These are phyloP conservation scores for Drosophila kambysellisi DNA, from an alignment of 2,888 invertebrate species.

Conservation along the genomic window DNA sequence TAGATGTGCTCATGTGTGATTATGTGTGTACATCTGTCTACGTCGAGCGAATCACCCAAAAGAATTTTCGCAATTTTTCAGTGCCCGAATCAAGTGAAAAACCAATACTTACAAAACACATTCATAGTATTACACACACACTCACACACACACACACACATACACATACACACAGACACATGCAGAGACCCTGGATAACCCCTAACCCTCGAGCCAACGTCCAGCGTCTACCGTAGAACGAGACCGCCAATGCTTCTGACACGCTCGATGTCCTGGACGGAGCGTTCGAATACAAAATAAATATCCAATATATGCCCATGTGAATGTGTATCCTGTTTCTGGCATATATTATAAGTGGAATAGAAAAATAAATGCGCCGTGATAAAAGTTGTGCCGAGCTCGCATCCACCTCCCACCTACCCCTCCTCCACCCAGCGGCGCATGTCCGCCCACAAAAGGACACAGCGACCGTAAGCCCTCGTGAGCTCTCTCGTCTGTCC, in stretches of 20 bases:
- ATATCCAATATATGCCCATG: slow-evolving; percentile 80
- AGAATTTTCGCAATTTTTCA: slow-evolving; percentile 80
- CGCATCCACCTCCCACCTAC: slow-evolving; percentile 25
- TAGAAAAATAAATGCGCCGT: slow-evolving; percentile 83
- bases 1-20: slow-evolving; percentile 4
- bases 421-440: slow-evolving; percentile 33
- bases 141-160: slow-evolving; percentile 16
- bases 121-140: slow-evolving; percentile 21
- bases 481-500: slow-evolving; percentile 59
- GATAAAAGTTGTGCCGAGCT: slow-evolving; percentile 75
- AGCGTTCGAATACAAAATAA: slow-evolving; percentile 81
- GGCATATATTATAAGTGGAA: slow-evolving; percentile 84
- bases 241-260: slow-evolving; percentile 65
- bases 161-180: slow-evolving; percentile 14
- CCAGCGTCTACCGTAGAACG: slow-evolving; percentile 49
- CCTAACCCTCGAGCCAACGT: slow-evolving; percentile 49
- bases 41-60: slow-evolving; percentile 77
- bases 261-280: slow-evolving; percentile 70
- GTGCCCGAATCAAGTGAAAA: slow-evolving; percentile 69
- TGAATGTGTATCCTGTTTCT: slow-evolving; percentile 82
- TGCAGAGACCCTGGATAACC: slow-evolving; percentile 51
- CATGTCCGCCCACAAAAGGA: slow-evolving; percentile 32
- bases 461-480: slow-evolving; percentile 47
- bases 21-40: slow-evolving; percentile 24
- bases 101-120: slow-evolving; percentile 58